Conservation (phyloP, 2,888 invertebrate species). For the Hirtodrosophila confusa region DNA sequence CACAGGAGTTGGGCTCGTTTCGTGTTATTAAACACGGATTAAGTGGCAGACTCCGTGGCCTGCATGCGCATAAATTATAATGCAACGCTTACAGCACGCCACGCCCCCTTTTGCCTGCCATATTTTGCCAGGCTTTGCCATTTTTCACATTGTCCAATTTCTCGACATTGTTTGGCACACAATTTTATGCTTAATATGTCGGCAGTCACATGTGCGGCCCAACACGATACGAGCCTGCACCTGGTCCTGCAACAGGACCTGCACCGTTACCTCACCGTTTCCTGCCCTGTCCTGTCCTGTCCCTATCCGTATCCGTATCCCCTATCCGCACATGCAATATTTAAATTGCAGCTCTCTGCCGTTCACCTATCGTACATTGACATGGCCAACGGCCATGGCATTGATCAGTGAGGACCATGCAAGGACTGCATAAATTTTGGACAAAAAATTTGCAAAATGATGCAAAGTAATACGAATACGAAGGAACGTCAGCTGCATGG, state of each 20-base stretch:
- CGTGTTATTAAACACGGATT: slow-evolving; percentile 80
- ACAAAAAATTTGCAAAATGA: slow-evolving; percentile 24
- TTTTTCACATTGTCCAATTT: slow-evolving; percentile 66
- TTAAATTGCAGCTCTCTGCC: slow-evolving; percentile 61
- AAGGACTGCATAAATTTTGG: slow-evolving; percentile 47
- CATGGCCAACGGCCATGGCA: slow-evolving; percentile 76
- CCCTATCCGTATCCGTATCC: no score
- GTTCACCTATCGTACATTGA: slow-evolving; percentile 51
- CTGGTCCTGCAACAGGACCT: slow-evolving; percentile 4
- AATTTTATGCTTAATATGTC: slow-evolving; percentile 77
- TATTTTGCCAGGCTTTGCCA: slow-evolving; percentile 31
- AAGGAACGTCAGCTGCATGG: slow-evolving; percentile 42
- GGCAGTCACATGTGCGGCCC: slow-evolving; percentile 61
- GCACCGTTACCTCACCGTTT: slow-evolving; percentile 14
- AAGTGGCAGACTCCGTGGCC: slow-evolving; percentile 78
- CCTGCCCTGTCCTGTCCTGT: slow-evolving; percentile 26
- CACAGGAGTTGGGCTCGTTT: slow-evolving; percentile 39
- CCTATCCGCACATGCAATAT: slow-evolving; percentile 67
- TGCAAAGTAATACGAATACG: slow-evolving; percentile 41
- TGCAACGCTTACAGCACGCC: slow-evolving; percentile 58
- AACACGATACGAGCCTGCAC: slow-evolving; percentile 17
- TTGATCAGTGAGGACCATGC: slow-evolving; percentile 57
- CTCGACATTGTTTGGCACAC: slow-evolving; percentile 72
- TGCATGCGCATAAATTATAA: slow-evolving; percentile 80
- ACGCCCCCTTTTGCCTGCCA: slow-evolving; percentile 40